A percentile compares a stretch with the other conserved stretches of the same genome.
Conservation (phyloP, 2,113 vertebrate genomes). For the Odocoileus virginianus region DNA sequence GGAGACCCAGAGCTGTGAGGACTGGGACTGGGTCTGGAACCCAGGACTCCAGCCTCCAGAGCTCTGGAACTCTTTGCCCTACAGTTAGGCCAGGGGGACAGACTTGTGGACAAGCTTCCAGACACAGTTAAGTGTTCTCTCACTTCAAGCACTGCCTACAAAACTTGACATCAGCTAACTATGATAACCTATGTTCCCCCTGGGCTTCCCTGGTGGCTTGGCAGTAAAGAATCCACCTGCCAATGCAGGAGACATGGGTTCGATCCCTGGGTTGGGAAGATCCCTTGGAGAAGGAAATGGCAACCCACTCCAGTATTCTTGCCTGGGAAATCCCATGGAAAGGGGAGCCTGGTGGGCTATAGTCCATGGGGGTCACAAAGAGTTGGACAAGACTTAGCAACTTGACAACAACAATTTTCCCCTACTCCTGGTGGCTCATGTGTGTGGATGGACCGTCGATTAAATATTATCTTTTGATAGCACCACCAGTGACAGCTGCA, state of each 20-base stretch:
- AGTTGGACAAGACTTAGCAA: background rate
- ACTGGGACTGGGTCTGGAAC: background rate
- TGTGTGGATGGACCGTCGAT: conserved; percentile 46
- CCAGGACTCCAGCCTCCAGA: background rate
- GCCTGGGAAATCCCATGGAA: background rate
- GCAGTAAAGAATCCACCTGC: background rate
- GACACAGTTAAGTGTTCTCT: background rate
- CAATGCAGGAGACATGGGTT: background rate
- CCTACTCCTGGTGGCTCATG: conserved; percentile 26
- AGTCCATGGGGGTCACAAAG: background rate
- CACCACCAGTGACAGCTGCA: conserved; percentile 42
- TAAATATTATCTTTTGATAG: conserved; percentile 53
- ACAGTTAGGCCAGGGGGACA: background rate
- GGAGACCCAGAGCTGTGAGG: background rate
- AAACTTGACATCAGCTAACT: conserved; percentile 55
- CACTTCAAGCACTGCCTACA: conserved; percentile 28
- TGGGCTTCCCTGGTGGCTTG: background rate
- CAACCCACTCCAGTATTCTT: background rate
- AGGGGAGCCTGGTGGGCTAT: background rate
- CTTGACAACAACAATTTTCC: background rate
- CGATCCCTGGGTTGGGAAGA: background rate
- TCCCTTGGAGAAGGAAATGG: background rate
- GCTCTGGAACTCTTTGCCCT: background rate
- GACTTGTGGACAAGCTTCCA: background rate
- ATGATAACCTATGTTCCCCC: conserved; percentile 46